Conservation (phyloP, 2,797 vertebrate genomes). For the Alectoris magna region DNA sequence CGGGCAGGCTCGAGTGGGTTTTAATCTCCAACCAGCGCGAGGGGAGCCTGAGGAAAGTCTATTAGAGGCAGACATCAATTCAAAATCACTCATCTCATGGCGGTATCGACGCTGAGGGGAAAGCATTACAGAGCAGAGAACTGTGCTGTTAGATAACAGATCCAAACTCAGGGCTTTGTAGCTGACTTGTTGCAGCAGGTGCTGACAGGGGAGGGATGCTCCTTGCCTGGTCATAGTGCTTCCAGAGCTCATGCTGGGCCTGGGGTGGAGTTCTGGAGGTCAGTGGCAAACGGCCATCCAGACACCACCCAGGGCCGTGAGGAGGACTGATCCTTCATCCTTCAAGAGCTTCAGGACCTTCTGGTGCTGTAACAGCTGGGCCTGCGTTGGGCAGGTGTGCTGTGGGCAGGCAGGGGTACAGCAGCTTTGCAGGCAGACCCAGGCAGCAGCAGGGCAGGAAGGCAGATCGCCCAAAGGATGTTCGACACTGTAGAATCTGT, state of each 20-base stretch:
- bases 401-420: too few relatives aligned
- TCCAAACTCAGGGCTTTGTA: background rate
- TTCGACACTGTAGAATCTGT: slow-evolving; percentile 28
- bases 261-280: background rate
- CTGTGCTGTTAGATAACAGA: background rate
- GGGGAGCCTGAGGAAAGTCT: slow-evolving; percentile 27
- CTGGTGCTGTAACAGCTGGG: too few relatives aligned
- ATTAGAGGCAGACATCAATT: slow-evolving; percentile 47
- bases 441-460: slow-evolving; percentile 41
- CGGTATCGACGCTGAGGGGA: background rate
- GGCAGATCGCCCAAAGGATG: slow-evolving; percentile 20
- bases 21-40: slow-evolving; percentile 46
- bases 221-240: background rate
- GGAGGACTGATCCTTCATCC: background rate
- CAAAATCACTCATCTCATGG: slow-evolving; percentile 44
- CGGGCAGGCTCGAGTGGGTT: slow-evolving; percentile 37
- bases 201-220: background rate
- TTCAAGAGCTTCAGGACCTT: background rate
- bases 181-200: background rate
- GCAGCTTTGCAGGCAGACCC: background rate
- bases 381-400: too few relatives aligned
- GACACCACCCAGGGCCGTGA: background rate
- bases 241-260: fast-evolving
- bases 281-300: background rate
- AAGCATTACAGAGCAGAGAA: background rate